phyloP scores from a whole-genome alignment of 2,113 vertebrate species.

The crab-eating macaque (Macaca fascicularis) region DNA sequence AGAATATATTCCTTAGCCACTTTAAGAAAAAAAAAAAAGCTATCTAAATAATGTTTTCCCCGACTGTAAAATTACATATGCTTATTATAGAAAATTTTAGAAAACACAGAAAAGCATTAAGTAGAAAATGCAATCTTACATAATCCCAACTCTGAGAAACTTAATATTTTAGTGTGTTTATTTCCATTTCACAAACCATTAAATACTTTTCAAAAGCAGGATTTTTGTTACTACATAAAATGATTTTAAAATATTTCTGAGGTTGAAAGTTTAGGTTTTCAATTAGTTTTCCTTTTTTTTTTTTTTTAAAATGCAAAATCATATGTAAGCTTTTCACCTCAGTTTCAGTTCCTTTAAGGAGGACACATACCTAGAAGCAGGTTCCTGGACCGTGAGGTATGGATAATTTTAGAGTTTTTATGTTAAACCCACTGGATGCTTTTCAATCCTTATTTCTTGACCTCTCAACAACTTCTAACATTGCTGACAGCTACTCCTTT shows the following conservation, averaged over 20 bases:
- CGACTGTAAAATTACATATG: conserved; percentile 35
- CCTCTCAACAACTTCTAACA: background rate
- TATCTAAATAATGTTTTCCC: conserved; percentile 23
- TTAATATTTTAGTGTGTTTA: conserved; percentile 16
- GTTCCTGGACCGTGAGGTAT: background rate
- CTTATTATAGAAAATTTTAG: conserved; percentile 51
- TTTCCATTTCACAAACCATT: background rate
- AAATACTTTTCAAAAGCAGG: conserved; percentile 22
- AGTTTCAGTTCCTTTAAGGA: background rate
- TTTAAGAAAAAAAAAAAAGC: background rate
- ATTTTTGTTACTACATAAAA: conserved; percentile 6
- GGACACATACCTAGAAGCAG: background rate
- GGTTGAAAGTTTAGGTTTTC: conserved; percentile 13
- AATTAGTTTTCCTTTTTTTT: background rate
- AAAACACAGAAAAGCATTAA: conserved; percentile 40
- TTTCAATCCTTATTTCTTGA: background rate
- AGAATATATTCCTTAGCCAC: background rate
- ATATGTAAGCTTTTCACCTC: background rate
- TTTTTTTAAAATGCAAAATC: background rate
- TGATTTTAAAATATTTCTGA: background rate
- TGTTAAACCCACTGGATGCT: background rate
- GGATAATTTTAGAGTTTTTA: background rate
- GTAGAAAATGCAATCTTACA: conserved; percentile 13
- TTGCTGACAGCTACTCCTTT: background rate
- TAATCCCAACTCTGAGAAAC: conserved; percentile 1